phyloP scores from a whole-genome alignment of 2,113 vertebrate genomes.

The Fregetta grallaria region DNA sequence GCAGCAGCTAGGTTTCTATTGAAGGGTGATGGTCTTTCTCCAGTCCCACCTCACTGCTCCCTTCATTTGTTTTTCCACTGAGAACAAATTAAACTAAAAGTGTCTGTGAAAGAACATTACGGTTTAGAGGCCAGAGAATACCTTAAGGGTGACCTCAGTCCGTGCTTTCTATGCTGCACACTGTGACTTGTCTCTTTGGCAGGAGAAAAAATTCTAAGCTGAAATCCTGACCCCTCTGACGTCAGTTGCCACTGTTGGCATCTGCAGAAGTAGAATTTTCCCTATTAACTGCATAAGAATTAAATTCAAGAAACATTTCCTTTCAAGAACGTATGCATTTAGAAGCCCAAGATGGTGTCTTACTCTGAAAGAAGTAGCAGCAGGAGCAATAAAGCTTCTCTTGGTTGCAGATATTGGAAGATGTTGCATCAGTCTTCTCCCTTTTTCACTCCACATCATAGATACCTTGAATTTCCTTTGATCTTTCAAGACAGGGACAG shows the following conservation, averaged over 20 bases:
- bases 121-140: neutral
- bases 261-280: neutral
- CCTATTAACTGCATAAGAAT: neutral
- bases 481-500: neutral
- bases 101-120: neutral
- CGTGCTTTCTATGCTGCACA: neutral
- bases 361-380: neutral
- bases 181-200: neutral
- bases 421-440: neutral
- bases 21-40: constrained; percentile 13
- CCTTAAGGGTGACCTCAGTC: neutral
- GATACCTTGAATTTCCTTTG: neutral
- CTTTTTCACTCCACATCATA: neutral
- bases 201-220: neutral
- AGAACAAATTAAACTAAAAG: neutral
- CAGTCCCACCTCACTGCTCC: neutral
- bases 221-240: neutral
- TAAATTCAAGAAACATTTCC: neutral
- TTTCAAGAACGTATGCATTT: neutral
- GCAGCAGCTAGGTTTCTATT: neutral
- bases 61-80: neutral
- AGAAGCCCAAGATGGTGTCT: neutral
- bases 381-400: neutral
- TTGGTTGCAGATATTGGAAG: neutral
- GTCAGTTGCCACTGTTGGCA: neutral